Base-by-base conservation (phyloP, 2,113 vertebrate genomes). In the Balaeniceps rex region DNA sequence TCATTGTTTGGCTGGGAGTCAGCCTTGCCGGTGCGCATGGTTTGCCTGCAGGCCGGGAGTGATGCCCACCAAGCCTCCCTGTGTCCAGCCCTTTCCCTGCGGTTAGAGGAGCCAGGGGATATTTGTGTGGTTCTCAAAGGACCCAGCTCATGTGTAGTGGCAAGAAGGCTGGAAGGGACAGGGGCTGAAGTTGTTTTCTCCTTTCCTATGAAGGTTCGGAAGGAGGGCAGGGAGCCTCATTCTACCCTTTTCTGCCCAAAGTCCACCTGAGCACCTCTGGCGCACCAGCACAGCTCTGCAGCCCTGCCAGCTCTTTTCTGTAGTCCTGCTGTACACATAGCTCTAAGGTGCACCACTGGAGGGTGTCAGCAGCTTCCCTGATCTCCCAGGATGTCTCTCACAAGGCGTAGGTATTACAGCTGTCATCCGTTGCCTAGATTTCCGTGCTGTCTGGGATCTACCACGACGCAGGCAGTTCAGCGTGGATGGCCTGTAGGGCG, bases 401-500 rank as follows among this genome's bases (percentile, higher is more conserved):
- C 38, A 61, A 63, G 64, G 23, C 0, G 0, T 13, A 57, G 40
- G 6, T 75, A 8, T 54, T 82, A 46, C 28, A 58, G 19, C 16
- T 55, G 52, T 44, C 47, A 64, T 64, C 26, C 19, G 5, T 10
- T 51, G 55, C 47, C 19, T 54, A 44, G 60, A 38, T 58, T 63
- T 82, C 70, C 21, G 1, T 70, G 38, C 81, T 81, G 44, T 8
- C 36, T 69, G 49, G 69, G 29, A 38, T 68, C 49, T 65, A 24
- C 49, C 38, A 13, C 0, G 0, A 10, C 28, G 33, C 46, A 81
- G 42, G 19, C 51, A n/a, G 51, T 33, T 33, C 12, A 8, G 21
- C 0, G 0, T 34, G 24, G 22, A 14, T 47, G 38, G 36, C 33
- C 47, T 52, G 44, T 15, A 64, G 57, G 19, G 9, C 13, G 5